Conservation (phyloP, 2,797 vertebrate species). For the Lerista edwardsae region DNA sequence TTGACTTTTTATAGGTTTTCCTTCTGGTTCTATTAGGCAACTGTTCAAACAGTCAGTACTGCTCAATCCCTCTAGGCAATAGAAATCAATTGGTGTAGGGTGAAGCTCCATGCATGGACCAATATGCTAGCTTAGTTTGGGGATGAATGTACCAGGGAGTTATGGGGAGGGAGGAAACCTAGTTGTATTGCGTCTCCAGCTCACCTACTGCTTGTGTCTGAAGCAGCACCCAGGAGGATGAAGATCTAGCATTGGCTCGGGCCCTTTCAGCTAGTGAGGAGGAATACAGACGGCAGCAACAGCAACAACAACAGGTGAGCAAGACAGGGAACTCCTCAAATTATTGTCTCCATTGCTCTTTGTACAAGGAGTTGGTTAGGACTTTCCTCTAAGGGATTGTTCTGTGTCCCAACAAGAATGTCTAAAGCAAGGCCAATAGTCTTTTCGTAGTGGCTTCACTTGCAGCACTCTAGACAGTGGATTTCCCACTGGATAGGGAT, state of each 20-base stretch:
- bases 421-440: not conserved
- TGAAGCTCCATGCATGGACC: not conserved
- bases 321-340: not conserved
- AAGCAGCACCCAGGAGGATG: constrained; percentile 80
- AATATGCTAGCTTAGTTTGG: not conserved
- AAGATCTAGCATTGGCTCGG: constrained; percentile 79
- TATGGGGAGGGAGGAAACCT: not conserved
- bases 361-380: too few relatives aligned
- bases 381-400: not conserved
- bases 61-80: not conserved
- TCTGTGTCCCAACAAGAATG: not conserved
- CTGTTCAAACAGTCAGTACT: not conserved
- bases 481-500: not conserved
- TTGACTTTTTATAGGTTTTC: not conserved
- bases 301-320: constrained; percentile 66
- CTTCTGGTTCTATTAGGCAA: not conserved
- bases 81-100: not conserved
- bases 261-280: constrained; percentile 80
- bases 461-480: not conserved
- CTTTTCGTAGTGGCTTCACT: not conserved
- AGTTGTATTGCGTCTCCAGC: not conserved
- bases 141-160: not conserved
- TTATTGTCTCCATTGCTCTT: not conserved
- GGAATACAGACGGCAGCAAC: constrained; percentile 74
- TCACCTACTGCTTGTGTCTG: not conserved